phyloP scores from a whole-genome alignment of 2,888 invertebrate species.

The Nowickia ferox region DNA sequence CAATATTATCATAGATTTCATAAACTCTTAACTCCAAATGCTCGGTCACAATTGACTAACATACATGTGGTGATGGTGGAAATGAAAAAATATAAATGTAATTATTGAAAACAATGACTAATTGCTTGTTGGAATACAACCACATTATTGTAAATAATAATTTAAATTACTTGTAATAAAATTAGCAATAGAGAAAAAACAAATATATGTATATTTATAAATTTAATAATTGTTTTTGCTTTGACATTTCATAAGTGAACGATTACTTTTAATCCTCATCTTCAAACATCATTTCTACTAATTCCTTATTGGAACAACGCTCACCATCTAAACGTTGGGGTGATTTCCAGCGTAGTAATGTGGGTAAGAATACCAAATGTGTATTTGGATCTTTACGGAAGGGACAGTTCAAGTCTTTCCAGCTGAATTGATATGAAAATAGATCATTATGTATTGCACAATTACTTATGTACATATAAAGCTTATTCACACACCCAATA shows the following conservation, averaged over 20 bases:
- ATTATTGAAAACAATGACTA: conserved; percentile 86
- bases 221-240: background rate
- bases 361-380: conserved; percentile 91
- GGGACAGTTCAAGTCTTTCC: conserved; percentile 92
- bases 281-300: conserved; percentile 91
- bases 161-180: conserved; percentile 29
- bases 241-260: background rate
- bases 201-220: conserved; percentile 23
- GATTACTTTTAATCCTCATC: conserved; percentile 85
- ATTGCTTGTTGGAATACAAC: background rate
- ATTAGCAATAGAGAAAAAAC: conserved; percentile 7
- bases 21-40: conserved; percentile 94
- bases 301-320: conserved; percentile 88
- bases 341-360: conserved; percentile 90
- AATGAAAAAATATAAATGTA: conserved; percentile 99
- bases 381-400: conserved; percentile 91
- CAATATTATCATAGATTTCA: conserved; percentile 99
- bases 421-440: conserved; percentile 85
- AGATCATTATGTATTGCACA: conserved; percentile 10
- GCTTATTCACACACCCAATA: background rate
- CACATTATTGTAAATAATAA: background rate
- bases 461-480: background rate
- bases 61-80: conserved; percentile 99
- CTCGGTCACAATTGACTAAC: conserved; percentile 95
- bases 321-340: conserved; percentile 91